A percentile compares a stretch with the other conserved stretches of the same genome.
phyloP scores from a whole-genome alignment of 2,113 vertebrate species.

The Carassius carassius region DNA sequence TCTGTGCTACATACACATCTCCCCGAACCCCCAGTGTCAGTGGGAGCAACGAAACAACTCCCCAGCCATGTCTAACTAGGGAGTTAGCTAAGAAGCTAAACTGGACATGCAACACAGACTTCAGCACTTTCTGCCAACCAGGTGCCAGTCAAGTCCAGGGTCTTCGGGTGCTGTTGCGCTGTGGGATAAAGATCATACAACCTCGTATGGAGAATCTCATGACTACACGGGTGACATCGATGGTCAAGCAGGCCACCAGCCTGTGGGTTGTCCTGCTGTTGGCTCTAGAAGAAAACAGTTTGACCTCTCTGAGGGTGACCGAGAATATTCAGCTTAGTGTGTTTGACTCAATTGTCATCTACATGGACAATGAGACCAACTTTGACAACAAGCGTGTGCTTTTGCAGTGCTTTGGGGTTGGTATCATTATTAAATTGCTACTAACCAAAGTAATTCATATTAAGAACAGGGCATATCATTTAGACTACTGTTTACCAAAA shows the following conservation, averaged over 20 bases:
- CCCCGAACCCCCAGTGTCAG: neutral
- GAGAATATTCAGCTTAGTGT: constrained; percentile 67
- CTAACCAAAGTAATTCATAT: neutral
- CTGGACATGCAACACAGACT: constrained; percentile 74
- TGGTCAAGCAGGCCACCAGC: constrained; percentile 67
- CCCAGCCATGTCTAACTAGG: constrained; percentile 61
- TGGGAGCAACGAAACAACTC: constrained; percentile 25
- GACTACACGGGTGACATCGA: constrained; percentile 52
- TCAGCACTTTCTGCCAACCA: constrained; percentile 66
- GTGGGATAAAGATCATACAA: constrained; percentile 69
- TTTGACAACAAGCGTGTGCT: constrained; percentile 73
- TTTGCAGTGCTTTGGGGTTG: constrained; percentile 81
- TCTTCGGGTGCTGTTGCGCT: constrained; percentile 68
- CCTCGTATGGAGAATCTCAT: constrained; percentile 60
- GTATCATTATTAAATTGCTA: constrained; percentile 15
- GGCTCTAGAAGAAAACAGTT: constrained; percentile 72
- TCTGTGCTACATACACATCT: constrained; percentile 67
- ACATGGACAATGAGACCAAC: constrained; percentile 65
- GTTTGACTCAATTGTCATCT: constrained; percentile 61
- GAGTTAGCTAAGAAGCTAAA: constrained; percentile 68
- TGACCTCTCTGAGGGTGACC: constrained; percentile 64
- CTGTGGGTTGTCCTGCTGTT: constrained; percentile 71
- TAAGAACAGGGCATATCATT: neutral
- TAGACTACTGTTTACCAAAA: neutral
- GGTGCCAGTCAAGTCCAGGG: constrained; percentile 60